Percentiles rank a stretch among this genome's conserved stretches.
Conservation (phyloP, 2,113 vertebrate species). For the Phrynocephalus versicolor region DNA sequence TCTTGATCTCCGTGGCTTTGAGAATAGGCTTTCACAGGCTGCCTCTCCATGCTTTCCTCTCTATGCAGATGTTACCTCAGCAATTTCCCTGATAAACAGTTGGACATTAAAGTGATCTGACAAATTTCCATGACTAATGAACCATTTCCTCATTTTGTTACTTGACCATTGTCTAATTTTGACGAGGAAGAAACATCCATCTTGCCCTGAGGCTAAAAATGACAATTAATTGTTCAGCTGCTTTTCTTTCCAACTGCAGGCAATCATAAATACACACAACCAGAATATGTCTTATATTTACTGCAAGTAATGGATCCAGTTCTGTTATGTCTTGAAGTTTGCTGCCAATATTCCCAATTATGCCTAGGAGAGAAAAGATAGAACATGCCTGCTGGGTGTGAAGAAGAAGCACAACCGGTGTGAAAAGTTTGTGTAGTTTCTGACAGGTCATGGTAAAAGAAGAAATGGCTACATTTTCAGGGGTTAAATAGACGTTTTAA, state of each 20-base stretch:
- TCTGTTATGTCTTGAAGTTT: constrained; percentile 43
- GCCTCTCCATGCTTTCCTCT: neutral
- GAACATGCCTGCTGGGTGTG: constrained; percentile 45
- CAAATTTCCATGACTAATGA: constrained; percentile 26
- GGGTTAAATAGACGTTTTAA: constrained; percentile 13
- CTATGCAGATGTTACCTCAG: neutral
- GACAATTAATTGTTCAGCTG: constrained; percentile 5
- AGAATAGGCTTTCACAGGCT: neutral
- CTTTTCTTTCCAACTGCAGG: constrained; percentile 51
- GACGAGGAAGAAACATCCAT: neutral
- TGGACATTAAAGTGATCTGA: constrained; percentile 1
- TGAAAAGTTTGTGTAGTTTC: constrained; percentile 12
- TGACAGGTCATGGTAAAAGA: neutral
- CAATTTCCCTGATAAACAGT: constrained; percentile 18
- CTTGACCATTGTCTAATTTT: constrained; percentile 36
- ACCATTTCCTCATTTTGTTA: constrained; percentile 15
- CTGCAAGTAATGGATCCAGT: constrained; percentile 36
- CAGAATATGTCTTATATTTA: constrained; percentile 23
- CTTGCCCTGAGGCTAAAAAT: constrained; percentile 34
- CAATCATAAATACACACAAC: constrained; percentile 23
- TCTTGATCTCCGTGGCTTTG: neutral
- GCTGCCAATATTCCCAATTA: constrained; percentile 51
- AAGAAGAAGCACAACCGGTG: constrained; percentile 41
- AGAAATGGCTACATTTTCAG: constrained; percentile 17
- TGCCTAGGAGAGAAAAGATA: constrained; percentile 29